Evolutionary conservation across 2,888 invertebrate genomes (phyloP).

Genomic region (Melanotus villosus): DNA sequence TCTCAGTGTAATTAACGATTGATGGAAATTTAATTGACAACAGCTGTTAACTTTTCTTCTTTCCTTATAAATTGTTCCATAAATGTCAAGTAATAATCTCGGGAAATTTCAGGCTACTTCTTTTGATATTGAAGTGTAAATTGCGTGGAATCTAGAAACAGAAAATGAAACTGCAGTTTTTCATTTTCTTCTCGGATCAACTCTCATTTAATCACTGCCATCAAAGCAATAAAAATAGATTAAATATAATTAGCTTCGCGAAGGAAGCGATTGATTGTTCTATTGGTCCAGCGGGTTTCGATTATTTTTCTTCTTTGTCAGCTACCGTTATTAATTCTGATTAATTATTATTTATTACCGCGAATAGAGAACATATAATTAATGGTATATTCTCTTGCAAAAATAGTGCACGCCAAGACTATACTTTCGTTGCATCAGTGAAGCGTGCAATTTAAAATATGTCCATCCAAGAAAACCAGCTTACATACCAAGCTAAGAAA

Average conservation of each 20-base stretch:
- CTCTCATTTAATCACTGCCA: conserved; percentile 11
- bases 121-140: no score
- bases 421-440: background rate
- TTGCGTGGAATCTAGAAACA: no score
- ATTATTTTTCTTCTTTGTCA: conserved; percentile 6
- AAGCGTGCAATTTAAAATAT: background rate
- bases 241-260: background rate
- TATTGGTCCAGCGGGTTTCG: background rate
- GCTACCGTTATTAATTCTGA: conserved; percentile 3
- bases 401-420: background rate
- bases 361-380: background rate
- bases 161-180: no score
- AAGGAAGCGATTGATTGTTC: conserved; percentile 8
- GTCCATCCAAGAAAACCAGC: background rate
- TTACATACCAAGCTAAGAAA: background rate
- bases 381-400: background rate
- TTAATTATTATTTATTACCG: conserved; percentile 12
- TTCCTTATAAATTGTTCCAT: no score
- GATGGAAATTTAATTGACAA: no score
- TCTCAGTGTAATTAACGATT: no score
- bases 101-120: no score
- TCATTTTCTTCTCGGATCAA: no score
- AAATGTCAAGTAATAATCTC: no score
- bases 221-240: conserved; percentile 3
- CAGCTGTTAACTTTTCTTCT: no score